Conservation (phyloP, 2,113 vertebrate species). For the Poeciliopsis prolifica region DNA sequence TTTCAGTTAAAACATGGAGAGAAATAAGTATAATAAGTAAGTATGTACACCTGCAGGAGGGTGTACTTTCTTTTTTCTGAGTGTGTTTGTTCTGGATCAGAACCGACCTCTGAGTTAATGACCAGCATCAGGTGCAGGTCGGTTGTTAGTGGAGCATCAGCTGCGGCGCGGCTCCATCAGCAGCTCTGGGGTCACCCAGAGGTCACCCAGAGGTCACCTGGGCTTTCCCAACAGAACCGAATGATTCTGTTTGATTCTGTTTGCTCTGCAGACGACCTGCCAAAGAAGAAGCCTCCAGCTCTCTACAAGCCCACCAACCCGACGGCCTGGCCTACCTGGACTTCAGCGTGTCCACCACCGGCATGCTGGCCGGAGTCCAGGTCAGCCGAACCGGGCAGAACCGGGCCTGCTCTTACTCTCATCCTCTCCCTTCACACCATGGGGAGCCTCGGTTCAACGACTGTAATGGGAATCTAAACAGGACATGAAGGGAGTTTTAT, state of each 20-base stretch:
- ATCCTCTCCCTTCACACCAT: background rate
- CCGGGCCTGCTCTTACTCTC: fast-evolving
- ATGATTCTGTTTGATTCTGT: conserved; percentile 6
- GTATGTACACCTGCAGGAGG: too few relatives aligned
- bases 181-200: conserved; percentile 9
- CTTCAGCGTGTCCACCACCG: conserved; percentile 98
- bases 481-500: background rate
- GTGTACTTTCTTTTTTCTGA: background rate
- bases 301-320: conserved; percentile 95
- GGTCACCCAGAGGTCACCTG: conserved; percentile 22
- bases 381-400: conserved; percentile 68
- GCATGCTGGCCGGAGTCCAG: conserved; percentile 99
- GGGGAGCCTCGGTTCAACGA: background rate
- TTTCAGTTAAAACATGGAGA: too few relatives aligned
- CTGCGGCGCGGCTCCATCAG: background rate
- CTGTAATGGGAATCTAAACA: background rate
- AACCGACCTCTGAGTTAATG: background rate
- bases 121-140: background rate
- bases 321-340: conserved; percentile 97
- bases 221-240: background rate
- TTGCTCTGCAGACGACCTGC: conserved; percentile 88
- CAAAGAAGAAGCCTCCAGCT: conserved; percentile 96
- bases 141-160: background rate
- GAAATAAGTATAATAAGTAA: too few relatives aligned
- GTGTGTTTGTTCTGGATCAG: background rate